Evolutionary conservation across 2,113 vertebrate genomes (phyloP), one percentile per base, ranked within the genome.

Genomic region (Percopsis transmontana): DNA sequence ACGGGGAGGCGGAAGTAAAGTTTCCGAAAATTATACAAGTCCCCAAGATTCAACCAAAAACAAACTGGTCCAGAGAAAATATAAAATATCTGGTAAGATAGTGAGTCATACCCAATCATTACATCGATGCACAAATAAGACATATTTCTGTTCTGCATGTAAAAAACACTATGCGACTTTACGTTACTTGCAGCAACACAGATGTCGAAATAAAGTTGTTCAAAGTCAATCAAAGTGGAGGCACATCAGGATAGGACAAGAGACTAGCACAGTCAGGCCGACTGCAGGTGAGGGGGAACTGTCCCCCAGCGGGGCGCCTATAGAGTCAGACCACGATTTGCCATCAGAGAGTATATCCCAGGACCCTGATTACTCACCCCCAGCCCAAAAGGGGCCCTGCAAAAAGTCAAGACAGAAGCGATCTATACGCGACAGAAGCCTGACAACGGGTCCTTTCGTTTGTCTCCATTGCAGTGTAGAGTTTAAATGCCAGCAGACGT

Each of bases 401-500:
- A 68, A 54, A 62, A 84, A 79, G 20, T 16, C 15, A 0, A 81
- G 18, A 14, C 12, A 81, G 15, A 78, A 56, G 40, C 82, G 77
- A 40, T 77, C 80, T 0, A 82, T 85, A 0, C 84, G 58, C 8
- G 62, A 62, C 11, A 86, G 74, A 50, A 66, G 50, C 13, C 0
- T 82, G 0, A 0, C 80, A 0, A 84, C 87, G 21, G 87, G 86
- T 18, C 85, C 89, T 0, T 90, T 84, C 64, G 83, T 84, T 72
- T 90, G 89, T 56, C 86, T 86, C 12, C 86, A 90, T 66, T 90
- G 89, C 79, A 87, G 89, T 1, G 82, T 67, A 0, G 86, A 89
- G 83, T 90, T 90, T 39, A 90, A 89, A 66, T 89, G 87, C 85
- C 84, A 75, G 67, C 86, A 89, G 7, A 89, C 86, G 0, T 88